A percentile compares a stretch with the other conserved stretches of the same genome.
Evolutionary conservation across 37 sponge, comb jelly and placozoan genomes (phyloP).

Genomic region (Diacarnus erythraeanus): DNA sequence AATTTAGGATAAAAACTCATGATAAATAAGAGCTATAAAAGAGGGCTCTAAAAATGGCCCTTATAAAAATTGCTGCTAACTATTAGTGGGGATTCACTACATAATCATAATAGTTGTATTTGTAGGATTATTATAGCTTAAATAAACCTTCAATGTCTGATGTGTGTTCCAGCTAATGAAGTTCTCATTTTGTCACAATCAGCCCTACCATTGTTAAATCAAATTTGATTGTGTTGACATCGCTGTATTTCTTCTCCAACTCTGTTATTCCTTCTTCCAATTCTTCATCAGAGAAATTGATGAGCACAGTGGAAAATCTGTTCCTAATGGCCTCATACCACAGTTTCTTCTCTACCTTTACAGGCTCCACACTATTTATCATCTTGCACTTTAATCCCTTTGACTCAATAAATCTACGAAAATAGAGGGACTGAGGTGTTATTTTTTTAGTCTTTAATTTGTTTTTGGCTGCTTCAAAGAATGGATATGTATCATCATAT

Average conservation of each 20-base stretch:
- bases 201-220: background rate
- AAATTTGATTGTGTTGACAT: background rate
- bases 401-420: background rate
- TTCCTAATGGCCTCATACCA: background rate
- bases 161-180: no score
- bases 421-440: no score
- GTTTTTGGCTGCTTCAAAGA: background rate
- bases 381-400: background rate
- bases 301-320: background rate
- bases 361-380: background rate
- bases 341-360: background rate
- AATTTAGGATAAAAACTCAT: no score
- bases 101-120: background rate
- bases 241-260: background rate
- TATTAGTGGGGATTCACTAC: background rate
- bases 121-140: background rate
- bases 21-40: no score
- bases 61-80: no score
- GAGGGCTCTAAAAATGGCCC: no score
- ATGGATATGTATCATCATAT: background rate
- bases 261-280: conserved; percentile 8
- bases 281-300: background rate
- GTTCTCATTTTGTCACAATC: background rate
- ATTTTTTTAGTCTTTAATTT: background rate
- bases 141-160: background rate